These are phyloP conservation scores for Psittacula derbiana DNA, from an alignment of 2,797 vertebrate species.

Conservation along the genomic window DNA sequence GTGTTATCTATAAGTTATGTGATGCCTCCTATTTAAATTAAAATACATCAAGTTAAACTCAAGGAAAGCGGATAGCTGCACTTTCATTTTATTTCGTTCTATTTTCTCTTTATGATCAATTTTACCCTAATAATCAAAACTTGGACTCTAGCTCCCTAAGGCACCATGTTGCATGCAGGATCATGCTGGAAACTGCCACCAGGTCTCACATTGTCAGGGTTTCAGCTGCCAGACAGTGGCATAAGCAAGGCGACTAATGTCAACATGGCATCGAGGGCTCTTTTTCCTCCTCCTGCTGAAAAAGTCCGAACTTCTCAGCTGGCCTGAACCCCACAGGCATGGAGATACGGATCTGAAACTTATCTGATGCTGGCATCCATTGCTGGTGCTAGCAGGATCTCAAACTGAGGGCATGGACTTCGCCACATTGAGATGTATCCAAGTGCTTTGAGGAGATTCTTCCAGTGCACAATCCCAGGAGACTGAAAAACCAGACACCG, in stretches of 20 bases:
- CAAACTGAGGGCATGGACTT: neutral
- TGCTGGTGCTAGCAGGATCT: neutral
- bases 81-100: conserved; percentile 33
- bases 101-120: conserved; percentile 23
- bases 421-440: neutral
- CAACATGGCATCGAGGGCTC: neutral
- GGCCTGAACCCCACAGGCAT: neutral
- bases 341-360: neutral
- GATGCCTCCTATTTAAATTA: conserved; percentile 45
- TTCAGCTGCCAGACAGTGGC: neutral
- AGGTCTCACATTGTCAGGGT: neutral
- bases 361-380: neutral
- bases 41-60: conserved; percentile 42
- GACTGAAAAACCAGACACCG: neutral
- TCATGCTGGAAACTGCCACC: neutral
- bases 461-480: neutral
- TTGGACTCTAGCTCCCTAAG: neutral
- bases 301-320: neutral
- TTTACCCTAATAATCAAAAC: conserved; percentile 16
- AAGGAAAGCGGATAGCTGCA: conserved; percentile 10
- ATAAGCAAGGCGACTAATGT: neutral
- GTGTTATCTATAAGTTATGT: neutral
- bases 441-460: neutral
- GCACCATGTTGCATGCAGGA: neutral
- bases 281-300: neutral